phyloP scores from a whole-genome alignment of 1,140 invertebrate species.

The Lordiphosa clarofinis region DNA sequence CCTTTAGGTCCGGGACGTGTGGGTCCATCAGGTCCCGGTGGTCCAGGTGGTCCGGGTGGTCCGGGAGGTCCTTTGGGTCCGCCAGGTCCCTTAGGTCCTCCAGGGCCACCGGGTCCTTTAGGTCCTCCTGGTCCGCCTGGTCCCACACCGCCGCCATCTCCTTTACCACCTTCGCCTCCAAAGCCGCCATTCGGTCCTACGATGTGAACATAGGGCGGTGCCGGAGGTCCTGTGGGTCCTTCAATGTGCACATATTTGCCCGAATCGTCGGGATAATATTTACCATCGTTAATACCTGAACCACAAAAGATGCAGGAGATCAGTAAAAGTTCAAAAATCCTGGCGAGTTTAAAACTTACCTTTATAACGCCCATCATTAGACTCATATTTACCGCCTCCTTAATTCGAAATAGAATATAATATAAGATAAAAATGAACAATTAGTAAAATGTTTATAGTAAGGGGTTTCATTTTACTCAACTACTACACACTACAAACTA shows the following conservation, averaged over 20 bases:
- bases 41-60: constrained; percentile 70
- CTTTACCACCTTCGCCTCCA: constrained; percentile 60
- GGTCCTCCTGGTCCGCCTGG: constrained; percentile 68
- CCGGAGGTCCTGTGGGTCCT: constrained; percentile 80
- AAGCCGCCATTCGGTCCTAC: constrained; percentile 77
- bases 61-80: constrained; percentile 71
- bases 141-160: constrained; percentile 64
- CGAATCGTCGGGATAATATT: constrained; percentile 81
- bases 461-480: constrained; percentile 8
- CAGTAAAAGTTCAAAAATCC: not conserved
- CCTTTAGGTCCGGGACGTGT: constrained; percentile 53
- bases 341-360: too few relatives aligned
- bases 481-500: constrained; percentile 45
- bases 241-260: constrained; percentile 81
- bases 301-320: not conserved
- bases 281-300: constrained; percentile 73
- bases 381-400: constrained; percentile 70
- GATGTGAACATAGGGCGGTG: constrained; percentile 80
- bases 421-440: constrained; percentile 32
- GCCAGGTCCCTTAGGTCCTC: constrained; percentile 58
- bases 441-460: constrained; percentile 40
- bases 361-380: constrained; percentile 53
- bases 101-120: constrained; percentile 63
- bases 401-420: constrained; percentile 29
- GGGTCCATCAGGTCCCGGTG: constrained; percentile 61